phyloP scores from a whole-genome alignment of 2,797 vertebrate genomes.

The Sebastes umbrosus region DNA sequence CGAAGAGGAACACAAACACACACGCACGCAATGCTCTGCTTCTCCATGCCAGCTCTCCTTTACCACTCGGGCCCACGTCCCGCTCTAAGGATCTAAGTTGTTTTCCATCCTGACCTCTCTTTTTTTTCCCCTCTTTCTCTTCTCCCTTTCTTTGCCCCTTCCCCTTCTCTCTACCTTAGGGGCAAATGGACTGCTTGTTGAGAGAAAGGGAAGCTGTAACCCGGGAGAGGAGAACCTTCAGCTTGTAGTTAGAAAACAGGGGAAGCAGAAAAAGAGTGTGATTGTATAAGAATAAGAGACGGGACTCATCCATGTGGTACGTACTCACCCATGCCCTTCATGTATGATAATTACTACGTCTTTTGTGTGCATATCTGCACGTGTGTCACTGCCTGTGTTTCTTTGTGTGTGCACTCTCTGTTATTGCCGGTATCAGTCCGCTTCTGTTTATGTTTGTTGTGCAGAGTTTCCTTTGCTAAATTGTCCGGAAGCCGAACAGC shows the following conservation, averaged over 20 bases:
- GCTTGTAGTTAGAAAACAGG: conserved; percentile 2
- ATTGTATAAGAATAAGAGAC: neutral
- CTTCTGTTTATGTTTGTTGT: conserved; percentile 84
- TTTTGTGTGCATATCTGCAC: conserved; percentile 10
- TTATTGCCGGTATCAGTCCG: conserved; percentile 65
- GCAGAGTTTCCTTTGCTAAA: conserved; percentile 87
- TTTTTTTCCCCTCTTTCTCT: conserved; percentile 29
- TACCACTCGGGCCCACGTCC: conserved; percentile 56
- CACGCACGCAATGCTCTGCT: conserved; percentile 80
- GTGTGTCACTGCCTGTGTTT: conserved; percentile 35
- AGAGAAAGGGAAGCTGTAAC: conserved; percentile 33
- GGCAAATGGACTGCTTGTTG: conserved; percentile 53
- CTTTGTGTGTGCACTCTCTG: conserved; percentile 38
- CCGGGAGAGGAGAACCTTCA: neutral
- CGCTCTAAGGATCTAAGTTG: conserved; percentile 73
- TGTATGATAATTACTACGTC: conserved; percentile 7
- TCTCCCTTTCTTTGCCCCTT: conserved; percentile 41
- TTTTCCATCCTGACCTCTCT: conserved; percentile 55
- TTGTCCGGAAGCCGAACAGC: conserved; percentile 87
- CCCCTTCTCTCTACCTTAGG: conserved; percentile 45
- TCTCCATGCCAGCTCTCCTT: conserved; percentile 73
- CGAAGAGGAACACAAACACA: conserved; percentile 81
- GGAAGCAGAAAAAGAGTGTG: neutral
- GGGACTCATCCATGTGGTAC: neutral
- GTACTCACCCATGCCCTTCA: neutral